Percentiles rank a stretch among this genome's conserved stretches.
phyloP scores from a whole-genome alignment of 2,797 vertebrate species.

The Poeciliopsis gracilis region DNA sequence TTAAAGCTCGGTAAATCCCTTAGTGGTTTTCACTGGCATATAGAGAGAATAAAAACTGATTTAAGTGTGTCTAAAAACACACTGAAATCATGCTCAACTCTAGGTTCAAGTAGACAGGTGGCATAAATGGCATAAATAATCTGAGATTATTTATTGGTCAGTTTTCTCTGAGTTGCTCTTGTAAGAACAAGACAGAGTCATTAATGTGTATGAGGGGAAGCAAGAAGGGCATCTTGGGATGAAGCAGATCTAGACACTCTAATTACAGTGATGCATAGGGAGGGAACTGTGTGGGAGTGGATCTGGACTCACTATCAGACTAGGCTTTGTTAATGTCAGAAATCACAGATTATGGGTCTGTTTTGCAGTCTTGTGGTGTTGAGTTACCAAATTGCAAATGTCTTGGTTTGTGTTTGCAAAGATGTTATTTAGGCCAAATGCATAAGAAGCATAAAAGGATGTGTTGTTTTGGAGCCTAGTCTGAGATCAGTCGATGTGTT shows the following conservation, averaged over 20 bases:
- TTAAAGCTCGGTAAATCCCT: conserved; percentile 26
- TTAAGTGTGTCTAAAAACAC: conserved; percentile 51
- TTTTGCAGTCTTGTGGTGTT: conserved; percentile 22
- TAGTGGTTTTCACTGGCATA: conserved; percentile 27
- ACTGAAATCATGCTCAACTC: conserved; percentile 54
- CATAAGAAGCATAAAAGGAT: background rate
- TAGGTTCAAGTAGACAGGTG: conserved; percentile 37
- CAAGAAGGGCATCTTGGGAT: conserved; percentile 55
- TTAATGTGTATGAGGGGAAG: conserved; percentile 35
- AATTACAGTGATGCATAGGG: conserved; percentile 57
- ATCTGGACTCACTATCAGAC: conserved; percentile 77
- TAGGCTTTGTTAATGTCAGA: conserved; percentile 64
- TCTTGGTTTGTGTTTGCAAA: conserved; percentile 12
- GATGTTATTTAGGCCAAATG: conserved; percentile 39
- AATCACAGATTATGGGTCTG: conserved; percentile 5
- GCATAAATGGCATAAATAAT: conserved; percentile 70
- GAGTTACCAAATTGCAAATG: conserved; percentile 25
- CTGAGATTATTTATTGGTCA: conserved; percentile 76
- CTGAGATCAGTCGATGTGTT: conserved; percentile 81
- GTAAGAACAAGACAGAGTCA: conserved; percentile 40
- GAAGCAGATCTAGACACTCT: conserved; percentile 72
- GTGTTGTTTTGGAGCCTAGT: conserved; percentile 68
- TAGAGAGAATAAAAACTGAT: conserved; percentile 44
- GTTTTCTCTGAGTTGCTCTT: conserved; percentile 39
- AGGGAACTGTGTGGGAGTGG: conserved; percentile 33